phyloP scores from a whole-genome alignment of 2,888 invertebrate genomes.

The Resseliella maxima region DNA sequence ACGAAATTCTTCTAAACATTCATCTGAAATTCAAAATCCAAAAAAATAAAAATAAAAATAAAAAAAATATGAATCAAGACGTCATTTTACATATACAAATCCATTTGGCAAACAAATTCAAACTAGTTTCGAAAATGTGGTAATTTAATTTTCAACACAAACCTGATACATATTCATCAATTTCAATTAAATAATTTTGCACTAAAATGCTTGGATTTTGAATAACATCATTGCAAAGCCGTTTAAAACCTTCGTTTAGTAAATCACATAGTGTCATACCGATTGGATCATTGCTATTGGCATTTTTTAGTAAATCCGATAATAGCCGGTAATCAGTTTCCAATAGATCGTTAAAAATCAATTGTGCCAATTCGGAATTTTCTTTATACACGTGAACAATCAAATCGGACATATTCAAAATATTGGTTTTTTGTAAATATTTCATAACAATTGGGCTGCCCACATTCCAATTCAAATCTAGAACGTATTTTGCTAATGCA shows the following conservation, averaged over 20 bases:
- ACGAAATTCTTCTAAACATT: not conserved
- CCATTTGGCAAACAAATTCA: too few species aligned
- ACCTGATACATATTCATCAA: not conserved
- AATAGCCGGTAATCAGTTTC: slow-evolving; percentile 13
- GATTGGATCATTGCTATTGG: slow-evolving; percentile 16
- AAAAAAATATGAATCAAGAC: not conserved
- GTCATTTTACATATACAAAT: too few species aligned
- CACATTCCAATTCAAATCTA: not conserved
- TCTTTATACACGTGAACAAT: not conserved
- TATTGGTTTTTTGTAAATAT: slow-evolving; percentile 17
- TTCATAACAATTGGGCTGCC: slow-evolving; percentile 49
- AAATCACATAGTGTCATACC: not conserved
- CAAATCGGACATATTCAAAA: slow-evolving; percentile 16
- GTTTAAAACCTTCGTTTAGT: slow-evolving; percentile 32
- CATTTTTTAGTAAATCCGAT: not conserved
- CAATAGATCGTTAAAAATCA: slow-evolving; percentile 33
- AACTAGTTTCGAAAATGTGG: not conserved
- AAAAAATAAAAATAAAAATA: not conserved
- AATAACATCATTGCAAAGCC: slow-evolving; percentile 22
- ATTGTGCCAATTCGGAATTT: not conserved
- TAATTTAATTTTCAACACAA: not conserved
- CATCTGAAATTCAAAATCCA: slow-evolving; percentile 1
- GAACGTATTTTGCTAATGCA: not conserved
- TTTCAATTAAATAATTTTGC: not conserved
- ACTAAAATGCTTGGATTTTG: slow-evolving; percentile 32